phyloP scores from a whole-genome alignment of 53 echinoderm and acorn worm species.

The Holothuria leucospilota region DNA sequence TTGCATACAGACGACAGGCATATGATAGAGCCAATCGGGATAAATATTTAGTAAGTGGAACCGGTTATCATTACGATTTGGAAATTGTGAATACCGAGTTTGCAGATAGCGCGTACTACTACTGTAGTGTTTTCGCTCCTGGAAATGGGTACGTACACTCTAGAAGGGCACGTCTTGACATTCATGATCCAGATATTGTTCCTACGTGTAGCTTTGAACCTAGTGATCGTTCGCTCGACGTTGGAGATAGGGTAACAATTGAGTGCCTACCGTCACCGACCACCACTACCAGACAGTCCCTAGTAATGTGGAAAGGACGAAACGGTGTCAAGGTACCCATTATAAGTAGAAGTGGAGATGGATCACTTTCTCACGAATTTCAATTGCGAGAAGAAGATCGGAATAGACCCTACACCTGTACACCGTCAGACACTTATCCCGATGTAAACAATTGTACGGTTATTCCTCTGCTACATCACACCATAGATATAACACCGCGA shows the following conservation, averaged over 20 bases:
- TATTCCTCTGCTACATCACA: background rate
- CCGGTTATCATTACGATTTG: conserved; percentile 10
- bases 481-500: conserved; percentile 10
- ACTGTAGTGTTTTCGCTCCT: background rate
- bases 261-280: background rate
- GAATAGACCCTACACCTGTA: conserved; percentile 35
- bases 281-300: background rate
- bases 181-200: background rate
- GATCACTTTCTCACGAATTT: background rate
- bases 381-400: background rate
- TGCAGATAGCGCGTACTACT: conserved; percentile 15
- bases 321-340: background rate
- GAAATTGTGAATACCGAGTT: background rate
- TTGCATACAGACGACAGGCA: background rate
- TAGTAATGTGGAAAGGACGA: conserved; percentile 26
- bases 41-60: background rate
- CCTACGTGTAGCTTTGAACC: background rate
- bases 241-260: conserved; percentile 28
- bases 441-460: conserved; percentile 22
- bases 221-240: background rate
- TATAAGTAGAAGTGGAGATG: background rate
- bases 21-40: background rate
- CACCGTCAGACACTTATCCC: conserved; percentile 10
- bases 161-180: background rate
- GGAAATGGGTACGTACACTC: background rate